Conservation (phyloP, 1,140 invertebrate genomes). For the Ceratitis capitata region DNA sequence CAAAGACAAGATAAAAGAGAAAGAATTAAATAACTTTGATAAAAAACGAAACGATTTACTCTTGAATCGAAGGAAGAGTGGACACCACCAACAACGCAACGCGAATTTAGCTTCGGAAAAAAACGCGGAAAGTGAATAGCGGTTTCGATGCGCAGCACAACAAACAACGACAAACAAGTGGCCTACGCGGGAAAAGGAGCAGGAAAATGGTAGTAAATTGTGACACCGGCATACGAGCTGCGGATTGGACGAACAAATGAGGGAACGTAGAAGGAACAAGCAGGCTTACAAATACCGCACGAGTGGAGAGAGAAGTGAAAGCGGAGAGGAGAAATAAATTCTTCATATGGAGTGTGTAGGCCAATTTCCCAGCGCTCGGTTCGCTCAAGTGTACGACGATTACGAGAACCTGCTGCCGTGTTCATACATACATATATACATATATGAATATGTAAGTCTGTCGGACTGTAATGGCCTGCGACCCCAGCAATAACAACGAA, state of each 20-base stretch:
- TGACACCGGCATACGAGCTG: neutral
- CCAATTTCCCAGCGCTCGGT: neutral
- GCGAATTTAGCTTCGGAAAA: neutral
- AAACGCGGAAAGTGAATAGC: neutral
- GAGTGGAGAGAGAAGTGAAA: neutral
- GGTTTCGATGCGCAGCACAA: neutral
- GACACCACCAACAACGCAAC: too few relatives aligned
- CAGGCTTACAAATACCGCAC: neutral
- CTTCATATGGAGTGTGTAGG: neutral
- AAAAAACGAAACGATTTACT: conserved; percentile 9
- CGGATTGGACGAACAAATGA: neutral
- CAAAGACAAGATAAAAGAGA: neutral
- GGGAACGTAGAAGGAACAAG: neutral
- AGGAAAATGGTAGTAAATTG: neutral
- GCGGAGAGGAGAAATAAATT: neutral
- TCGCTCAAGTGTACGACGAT: neutral
- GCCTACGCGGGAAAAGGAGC: neutral
- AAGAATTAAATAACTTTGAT: conserved; percentile 7
- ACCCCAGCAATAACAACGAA: neutral
- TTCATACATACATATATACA: too few relatives aligned
- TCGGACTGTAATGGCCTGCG: neutral
- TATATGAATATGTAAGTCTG: too few relatives aligned
- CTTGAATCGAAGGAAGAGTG: neutral
- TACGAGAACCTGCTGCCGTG: neutral
- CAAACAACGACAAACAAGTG: neutral